Evolutionary conservation across 2,113 vertebrate species (phyloP), one percentile per base, ranked within the genome.

Genomic region (Mandrillus leucophaeus): DNA sequence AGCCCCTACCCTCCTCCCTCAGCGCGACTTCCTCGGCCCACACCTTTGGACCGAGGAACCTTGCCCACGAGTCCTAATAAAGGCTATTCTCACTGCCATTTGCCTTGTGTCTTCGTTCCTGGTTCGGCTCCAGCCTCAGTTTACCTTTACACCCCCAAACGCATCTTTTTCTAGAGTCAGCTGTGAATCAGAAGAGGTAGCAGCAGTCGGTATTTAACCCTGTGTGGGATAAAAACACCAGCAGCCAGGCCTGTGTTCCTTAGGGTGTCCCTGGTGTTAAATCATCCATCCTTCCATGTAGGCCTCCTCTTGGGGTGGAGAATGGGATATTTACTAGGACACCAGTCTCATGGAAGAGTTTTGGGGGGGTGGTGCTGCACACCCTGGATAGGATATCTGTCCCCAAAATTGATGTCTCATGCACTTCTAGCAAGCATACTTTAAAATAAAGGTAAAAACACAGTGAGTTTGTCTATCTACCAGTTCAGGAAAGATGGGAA

Each of bases 301-400:
- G 20, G 3, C 6, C 7, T 79, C 4, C 73, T 25, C 9, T 32
- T 14, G 8, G 6, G 20, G 50, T 3, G 23, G 14, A 27, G 3
- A 2, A 3, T 9, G 18, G 3, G 9, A 16, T 23, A 8, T 25
- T 2, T 8, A 45, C 2, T 14, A 73, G 55, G 48, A 50, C 23
- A 43, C 2, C 7, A 5, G 52, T 48, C 32, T 86, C 8, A 1
- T 17, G 20, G 17, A 48, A 80, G 10, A 30, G 17, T 52, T 12
- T 13, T 50, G 48, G 11, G 11, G 35, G 32, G 6, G 14, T 1
- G n/a, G 38, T 3, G 0, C 55, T 85, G 2, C 18, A 16, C 3
- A 40, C 1, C 4, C 27, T 18, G 18, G 20, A 14, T 50, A 57
- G 45, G 23, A 50, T 13, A 68, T 35, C 35, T 57, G 20, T 68